phyloP scores from a whole-genome alignment of 2,113 vertebrate species.

The Trogon melanurus region DNA sequence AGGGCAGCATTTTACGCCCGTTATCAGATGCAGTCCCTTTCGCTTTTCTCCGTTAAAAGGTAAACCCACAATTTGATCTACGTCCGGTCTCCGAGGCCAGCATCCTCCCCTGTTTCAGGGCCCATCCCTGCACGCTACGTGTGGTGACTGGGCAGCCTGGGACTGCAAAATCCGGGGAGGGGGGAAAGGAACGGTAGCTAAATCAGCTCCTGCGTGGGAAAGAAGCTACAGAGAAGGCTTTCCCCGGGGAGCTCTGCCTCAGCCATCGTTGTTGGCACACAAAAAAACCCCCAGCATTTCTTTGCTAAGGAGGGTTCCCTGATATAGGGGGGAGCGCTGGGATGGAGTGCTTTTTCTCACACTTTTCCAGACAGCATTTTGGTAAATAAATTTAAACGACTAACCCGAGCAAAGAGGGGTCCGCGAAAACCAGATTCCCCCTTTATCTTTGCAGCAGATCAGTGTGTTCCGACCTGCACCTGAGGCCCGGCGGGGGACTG shows the following conservation, averaged over 20 bases:
- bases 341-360: background rate
- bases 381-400: background rate
- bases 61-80: fast-evolving
- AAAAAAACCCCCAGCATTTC: background rate
- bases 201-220: background rate
- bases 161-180: background rate
- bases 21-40: background rate
- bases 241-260: background rate
- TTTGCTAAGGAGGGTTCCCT: background rate
- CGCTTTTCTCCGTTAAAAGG: background rate
- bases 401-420: background rate
- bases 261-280: background rate
- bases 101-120: background rate
- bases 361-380: background rate
- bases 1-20: background rate
- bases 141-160: background rate
- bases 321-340: fast-evolving
- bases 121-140: background rate
- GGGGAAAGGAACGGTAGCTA: too few relatives aligned
- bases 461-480: background rate
- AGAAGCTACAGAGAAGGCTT: background rate
- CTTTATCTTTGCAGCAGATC: background rate
- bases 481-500: background rate
- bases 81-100: background rate
- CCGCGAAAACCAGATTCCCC: background rate